Conservation (phyloP, 1,140 invertebrate genomes). For the Sycobia sp. region DNA sequence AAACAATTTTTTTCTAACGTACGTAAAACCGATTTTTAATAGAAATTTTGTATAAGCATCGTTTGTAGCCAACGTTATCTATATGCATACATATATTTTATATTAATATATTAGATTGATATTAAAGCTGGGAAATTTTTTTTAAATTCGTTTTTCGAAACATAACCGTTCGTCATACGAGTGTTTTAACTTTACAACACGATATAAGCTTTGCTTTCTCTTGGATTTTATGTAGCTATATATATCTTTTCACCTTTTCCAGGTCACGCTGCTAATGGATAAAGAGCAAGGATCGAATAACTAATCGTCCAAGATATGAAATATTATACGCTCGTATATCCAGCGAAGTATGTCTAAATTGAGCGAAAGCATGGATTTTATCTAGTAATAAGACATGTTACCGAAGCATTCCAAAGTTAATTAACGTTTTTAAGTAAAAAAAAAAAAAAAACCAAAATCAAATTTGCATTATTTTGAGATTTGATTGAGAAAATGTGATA, state of each 20-base stretch:
- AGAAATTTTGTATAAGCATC: too few relatives aligned
- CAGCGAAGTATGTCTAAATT: slow-evolving; percentile 7
- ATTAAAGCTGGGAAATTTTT: too few relatives aligned
- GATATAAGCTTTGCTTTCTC: too few relatives aligned
- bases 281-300: slow-evolving; percentile 12
- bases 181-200: too few relatives aligned
- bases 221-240: neutral
- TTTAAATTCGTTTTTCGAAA: too few relatives aligned
- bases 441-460: too few relatives aligned
- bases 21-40: too few relatives aligned
- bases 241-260: slow-evolving; percentile 5
- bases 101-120: too few relatives aligned
- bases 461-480: slow-evolving; percentile 8
- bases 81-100: too few relatives aligned
- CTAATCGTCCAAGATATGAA: slow-evolving; percentile 23
- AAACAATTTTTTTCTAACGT: too few relatives aligned
- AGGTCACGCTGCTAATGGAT: slow-evolving; percentile 18
- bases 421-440: slow-evolving; percentile 5
- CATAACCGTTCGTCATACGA: too few relatives aligned
- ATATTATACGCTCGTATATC: slow-evolving; percentile 11
- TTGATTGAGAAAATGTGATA: slow-evolving; percentile 21
- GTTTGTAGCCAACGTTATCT: too few relatives aligned
- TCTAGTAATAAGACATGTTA: slow-evolving; percentile 10
- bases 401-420: slow-evolving; percentile 22
- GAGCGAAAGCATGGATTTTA: neutral